These are phyloP conservation scores for Teleopsis dalmanni DNA, from an alignment of 1,140 invertebrate genomes.

Conservation along the genomic window DNA sequence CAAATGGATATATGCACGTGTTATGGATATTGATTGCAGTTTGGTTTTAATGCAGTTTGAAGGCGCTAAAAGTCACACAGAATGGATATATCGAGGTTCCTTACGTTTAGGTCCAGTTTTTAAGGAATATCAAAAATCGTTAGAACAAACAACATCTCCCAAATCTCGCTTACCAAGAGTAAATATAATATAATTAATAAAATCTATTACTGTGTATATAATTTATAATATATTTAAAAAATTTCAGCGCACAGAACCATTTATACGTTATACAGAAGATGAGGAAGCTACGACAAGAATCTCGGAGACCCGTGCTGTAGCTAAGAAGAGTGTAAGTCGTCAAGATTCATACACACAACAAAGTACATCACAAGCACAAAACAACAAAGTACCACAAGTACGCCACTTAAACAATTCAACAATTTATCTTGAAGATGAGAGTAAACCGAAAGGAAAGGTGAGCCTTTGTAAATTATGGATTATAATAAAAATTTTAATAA, in stretches of 20 bases:
- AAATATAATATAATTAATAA: constrained; percentile 4
- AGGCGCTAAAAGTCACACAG: constrained; percentile 58
- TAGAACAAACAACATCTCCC: constrained; percentile 16
- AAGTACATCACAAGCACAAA: constrained; percentile 7
- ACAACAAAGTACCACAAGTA: constrained; percentile 20
- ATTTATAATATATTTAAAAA: neutral
- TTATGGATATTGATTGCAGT: constrained; percentile 77
- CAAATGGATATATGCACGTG: constrained; percentile 71
- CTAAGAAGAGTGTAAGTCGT: constrained; percentile 54
- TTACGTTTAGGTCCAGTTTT: constrained; percentile 72
- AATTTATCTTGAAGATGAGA: constrained; percentile 42
- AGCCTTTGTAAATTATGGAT: neutral
- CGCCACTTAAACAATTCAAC: constrained; percentile 36
- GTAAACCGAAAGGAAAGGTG: constrained; percentile 44
- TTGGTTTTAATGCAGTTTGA: constrained; percentile 81
- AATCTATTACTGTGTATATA: neutral
- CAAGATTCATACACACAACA: constrained; percentile 3
- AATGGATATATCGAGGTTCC: constrained; percentile 93
- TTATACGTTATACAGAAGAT: constrained; percentile 36
- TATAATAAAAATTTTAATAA: constrained; percentile 5
- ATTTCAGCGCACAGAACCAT: constrained; percentile 32
- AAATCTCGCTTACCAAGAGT: constrained; percentile 29
- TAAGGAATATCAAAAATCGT: constrained; percentile 57
- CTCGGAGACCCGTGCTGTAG: constrained; percentile 51
- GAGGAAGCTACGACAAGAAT: constrained; percentile 45